Evolutionary conservation across 2,888 invertebrate genomes (phyloP).

Genomic region (Aporophyla lueneburgensis): DNA sequence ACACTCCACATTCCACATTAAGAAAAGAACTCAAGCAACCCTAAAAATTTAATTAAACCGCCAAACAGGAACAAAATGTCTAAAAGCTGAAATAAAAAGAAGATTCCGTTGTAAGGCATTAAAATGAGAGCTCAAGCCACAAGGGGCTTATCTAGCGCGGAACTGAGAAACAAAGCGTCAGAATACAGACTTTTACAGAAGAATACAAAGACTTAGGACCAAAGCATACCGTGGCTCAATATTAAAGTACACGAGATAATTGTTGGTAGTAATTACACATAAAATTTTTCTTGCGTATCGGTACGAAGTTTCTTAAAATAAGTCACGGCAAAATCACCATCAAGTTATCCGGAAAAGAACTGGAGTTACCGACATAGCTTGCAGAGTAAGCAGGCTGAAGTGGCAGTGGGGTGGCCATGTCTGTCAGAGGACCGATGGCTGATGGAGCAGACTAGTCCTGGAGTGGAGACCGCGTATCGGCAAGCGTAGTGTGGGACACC

Average conservation of each 20-base stretch:
- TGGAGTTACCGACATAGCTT: too few relatives aligned
- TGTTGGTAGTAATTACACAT: not conserved
- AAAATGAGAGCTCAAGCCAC: conserved; percentile 53
- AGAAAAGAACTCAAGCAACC: not conserved
- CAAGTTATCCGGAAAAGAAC: too few relatives aligned
- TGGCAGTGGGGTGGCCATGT: too few relatives aligned
- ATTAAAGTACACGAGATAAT: conserved; percentile 4
- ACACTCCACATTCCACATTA: not conserved
- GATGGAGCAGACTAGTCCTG: too few relatives aligned
- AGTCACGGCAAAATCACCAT: not conserved
- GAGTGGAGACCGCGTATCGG: too few relatives aligned
- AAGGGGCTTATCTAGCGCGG: conserved; percentile 65
- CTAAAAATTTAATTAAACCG: conserved; percentile 21
- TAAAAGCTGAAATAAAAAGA: conserved; percentile 44
- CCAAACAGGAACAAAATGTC: conserved; percentile 11
- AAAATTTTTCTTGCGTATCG: not conserved
- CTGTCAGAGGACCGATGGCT: too few relatives aligned
- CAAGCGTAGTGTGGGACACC: too few relatives aligned
- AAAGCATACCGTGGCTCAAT: conserved; percentile 39
- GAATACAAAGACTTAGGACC: conserved; percentile 61
- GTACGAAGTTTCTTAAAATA: not conserved
- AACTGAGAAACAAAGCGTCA: conserved; percentile 64
- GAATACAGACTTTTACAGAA: conserved; percentile 56
- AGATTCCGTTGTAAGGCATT: conserved; percentile 53
- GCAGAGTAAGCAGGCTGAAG: too few relatives aligned